A percentile compares a stretch with the other conserved stretches of the same genome.
These are phyloP conservation scores for Hylaeus anthracinus DNA, from an alignment of 1,140 invertebrate genomes.

Conservation along the genomic window DNA sequence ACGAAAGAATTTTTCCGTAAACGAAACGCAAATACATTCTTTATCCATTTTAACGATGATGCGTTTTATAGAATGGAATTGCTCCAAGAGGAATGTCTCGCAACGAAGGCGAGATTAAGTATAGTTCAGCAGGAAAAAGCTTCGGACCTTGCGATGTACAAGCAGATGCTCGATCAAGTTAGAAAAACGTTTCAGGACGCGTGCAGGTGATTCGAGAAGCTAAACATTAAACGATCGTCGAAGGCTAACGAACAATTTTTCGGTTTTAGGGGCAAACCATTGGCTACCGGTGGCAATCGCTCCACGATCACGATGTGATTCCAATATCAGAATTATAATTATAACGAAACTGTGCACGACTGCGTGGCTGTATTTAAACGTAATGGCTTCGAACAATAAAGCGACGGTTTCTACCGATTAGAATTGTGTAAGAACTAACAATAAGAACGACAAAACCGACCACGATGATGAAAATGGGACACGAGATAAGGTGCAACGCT, in stretches of 20 bases:
- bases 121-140: constrained; percentile 74
- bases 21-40: neutral
- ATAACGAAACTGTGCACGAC: neutral
- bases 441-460: constrained; percentile 49
- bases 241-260: neutral
- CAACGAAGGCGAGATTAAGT: constrained; percentile 72
- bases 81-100: constrained; percentile 76
- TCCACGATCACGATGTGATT: constrained; percentile 54
- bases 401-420: constrained; percentile 27
- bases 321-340: neutral
- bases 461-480: constrained; percentile 63
- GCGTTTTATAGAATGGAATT: constrained; percentile 70
- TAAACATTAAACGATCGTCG: neutral
- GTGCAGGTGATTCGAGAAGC: constrained; percentile 58
- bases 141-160: constrained; percentile 69
- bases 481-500: constrained; percentile 65
- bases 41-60: neutral
- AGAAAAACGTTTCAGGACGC: constrained; percentile 70
- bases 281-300: constrained; percentile 22
- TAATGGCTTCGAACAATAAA: neutral
- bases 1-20: neutral
- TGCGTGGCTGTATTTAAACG: neutral
- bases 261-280: constrained; percentile 30
- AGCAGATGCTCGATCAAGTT: constrained; percentile 70
- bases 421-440: constrained; percentile 47